Conservation (phyloP, 2,797 vertebrate species). For the Vireo griseus region DNA sequence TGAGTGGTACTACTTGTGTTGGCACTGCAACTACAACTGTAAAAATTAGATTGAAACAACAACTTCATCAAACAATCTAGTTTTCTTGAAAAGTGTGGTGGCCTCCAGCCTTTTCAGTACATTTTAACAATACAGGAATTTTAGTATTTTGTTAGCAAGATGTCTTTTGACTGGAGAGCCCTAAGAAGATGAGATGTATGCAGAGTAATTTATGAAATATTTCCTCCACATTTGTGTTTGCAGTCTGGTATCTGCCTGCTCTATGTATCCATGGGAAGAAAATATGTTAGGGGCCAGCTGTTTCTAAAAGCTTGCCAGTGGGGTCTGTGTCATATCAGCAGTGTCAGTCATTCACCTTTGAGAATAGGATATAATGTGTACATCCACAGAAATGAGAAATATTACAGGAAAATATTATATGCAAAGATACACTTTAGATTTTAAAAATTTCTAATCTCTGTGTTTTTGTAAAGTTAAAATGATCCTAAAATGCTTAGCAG, state of each 20-base stretch:
- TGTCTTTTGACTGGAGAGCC: not conserved
- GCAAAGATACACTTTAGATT: not conserved
- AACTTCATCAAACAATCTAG: not conserved
- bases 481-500: not conserved
- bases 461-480: not conserved
- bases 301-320: not conserved
- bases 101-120: not conserved
- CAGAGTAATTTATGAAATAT: not conserved
- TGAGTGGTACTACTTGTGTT: not conserved
- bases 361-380: not conserved
- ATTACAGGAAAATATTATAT: not conserved
- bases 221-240: not conserved
- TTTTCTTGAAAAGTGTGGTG: not conserved
- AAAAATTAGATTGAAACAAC: not conserved
- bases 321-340: not conserved
- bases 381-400: not conserved
- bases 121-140: not conserved
- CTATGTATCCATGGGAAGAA: not conserved
- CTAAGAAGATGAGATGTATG: not conserved
- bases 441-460: not conserved
- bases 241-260: not conserved
- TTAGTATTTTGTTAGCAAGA: not conserved
- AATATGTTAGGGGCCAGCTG: not conserved
- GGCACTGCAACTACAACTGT: not conserved
- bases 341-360: not conserved